These are phyloP conservation scores for Eulemur coronatus DNA, from an alignment of 2,797 vertebrate species.

Conservation along the genomic window DNA sequence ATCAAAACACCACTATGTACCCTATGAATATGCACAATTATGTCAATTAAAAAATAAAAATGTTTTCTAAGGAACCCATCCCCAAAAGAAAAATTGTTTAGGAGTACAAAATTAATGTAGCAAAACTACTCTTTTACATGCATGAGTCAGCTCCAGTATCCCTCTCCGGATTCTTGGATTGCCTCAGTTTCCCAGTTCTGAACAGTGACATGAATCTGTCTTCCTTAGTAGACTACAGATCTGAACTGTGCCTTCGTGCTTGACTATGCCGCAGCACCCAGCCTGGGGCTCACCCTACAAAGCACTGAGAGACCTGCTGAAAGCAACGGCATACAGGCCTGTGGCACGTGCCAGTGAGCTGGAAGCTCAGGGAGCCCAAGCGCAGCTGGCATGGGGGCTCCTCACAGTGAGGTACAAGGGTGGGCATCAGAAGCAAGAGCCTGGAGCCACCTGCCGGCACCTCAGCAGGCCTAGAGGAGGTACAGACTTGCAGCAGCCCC, in stretches of 20 bases:
- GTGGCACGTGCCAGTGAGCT: background rate
- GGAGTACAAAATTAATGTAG: background rate
- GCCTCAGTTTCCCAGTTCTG: background rate
- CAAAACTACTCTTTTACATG: background rate
- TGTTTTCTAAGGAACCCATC: background rate
- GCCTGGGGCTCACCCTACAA: background rate
- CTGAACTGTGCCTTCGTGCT: background rate
- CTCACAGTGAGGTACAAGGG: rapidly evolving
- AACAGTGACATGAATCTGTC: background rate
- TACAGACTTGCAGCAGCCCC: background rate
- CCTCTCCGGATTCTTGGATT: background rate
- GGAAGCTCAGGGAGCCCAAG: rapidly evolving
- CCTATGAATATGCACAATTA: background rate
- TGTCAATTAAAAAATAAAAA: background rate
- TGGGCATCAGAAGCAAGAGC: too few species aligned
- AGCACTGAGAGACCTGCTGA: background rate
- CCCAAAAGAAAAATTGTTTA: conserved; percentile 46
- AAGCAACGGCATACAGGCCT: background rate
- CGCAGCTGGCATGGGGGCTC: rapidly evolving
- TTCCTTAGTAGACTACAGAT: background rate
- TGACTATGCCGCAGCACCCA: background rate
- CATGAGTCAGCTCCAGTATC: rapidly evolving
- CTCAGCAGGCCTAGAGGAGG: background rate
- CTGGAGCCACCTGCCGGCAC: rapidly evolving
- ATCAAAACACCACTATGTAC: background rate